A percentile compares a stretch with the other conserved stretches of the same genome.
phyloP scores from a whole-genome alignment of 1,140 invertebrate species.

The Lepidurus couesii region DNA sequence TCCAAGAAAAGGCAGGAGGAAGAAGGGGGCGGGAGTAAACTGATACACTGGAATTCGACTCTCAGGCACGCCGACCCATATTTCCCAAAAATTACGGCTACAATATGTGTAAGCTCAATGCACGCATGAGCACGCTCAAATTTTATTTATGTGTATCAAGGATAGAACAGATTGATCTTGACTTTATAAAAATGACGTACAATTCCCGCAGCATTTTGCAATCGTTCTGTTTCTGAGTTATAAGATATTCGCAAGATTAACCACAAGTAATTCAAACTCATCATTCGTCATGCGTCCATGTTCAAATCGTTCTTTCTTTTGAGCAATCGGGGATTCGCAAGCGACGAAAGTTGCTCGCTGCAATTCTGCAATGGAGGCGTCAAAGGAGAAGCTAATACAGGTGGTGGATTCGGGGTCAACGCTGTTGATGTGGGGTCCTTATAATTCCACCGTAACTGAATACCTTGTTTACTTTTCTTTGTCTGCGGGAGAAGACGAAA shows the following conservation, averaged over 20 bases:
- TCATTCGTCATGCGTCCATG: neutral
- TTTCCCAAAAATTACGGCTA: neutral
- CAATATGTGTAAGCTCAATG: neutral
- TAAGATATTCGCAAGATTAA: neutral
- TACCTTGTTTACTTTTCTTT: neutral
- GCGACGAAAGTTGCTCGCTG: neutral
- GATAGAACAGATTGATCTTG: neutral
- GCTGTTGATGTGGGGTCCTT: neutral
- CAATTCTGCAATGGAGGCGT: neutral
- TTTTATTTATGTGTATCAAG: neutral
- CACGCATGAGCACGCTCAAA: neutral
- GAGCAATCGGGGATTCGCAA: neutral
- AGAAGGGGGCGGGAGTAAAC: neutral
- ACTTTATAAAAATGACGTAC: neutral
- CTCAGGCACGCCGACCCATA: neutral
- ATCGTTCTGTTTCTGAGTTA: neutral
- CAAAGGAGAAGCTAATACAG: neutral
- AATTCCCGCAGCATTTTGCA: neutral
- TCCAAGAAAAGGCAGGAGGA: neutral
- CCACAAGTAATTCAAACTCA: neutral
- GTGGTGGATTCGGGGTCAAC: neutral
- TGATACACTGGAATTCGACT: neutral
- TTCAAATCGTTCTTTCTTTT: neutral
- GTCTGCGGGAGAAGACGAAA: neutral
- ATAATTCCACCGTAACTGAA: constrained; percentile 9